These are phyloP conservation scores for Halichondria panicea DNA, from an alignment of 37 sponge, comb jelly and placozoan genomes.

Conservation along the genomic window DNA sequence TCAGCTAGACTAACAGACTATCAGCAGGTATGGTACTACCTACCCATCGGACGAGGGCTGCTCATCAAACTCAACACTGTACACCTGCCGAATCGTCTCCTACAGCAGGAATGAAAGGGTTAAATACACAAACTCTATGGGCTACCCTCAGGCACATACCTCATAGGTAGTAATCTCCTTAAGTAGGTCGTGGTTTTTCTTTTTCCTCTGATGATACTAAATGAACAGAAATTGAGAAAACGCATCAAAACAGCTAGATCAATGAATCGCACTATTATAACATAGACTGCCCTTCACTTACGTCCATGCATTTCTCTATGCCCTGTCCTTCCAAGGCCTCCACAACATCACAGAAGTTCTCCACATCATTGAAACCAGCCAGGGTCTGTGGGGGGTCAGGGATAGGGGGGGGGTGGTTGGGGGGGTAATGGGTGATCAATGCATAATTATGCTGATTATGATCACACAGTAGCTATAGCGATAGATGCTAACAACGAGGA, in stretches of 20 bases:
- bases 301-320: slow-evolving; percentile 78
- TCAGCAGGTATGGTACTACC: too few relatives aligned
- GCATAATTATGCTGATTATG: too few relatives aligned
- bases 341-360: slow-evolving; percentile 86
- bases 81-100: slow-evolving; percentile 61
- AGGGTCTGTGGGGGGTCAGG: slow-evolving; percentile 59
- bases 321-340: slow-evolving; percentile 83
- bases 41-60: too few relatives aligned
- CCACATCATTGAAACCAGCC: slow-evolving; percentile 68
- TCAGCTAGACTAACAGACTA: too few relatives aligned
- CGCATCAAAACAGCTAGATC: background rate
- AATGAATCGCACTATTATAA: background rate
- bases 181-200: slow-evolving; percentile 53
- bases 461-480: too few relatives aligned
- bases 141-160: too few relatives aligned
- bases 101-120: background rate
- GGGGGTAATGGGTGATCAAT: background rate
- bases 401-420: background rate
- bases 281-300: slow-evolving; percentile 16
- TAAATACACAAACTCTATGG: too few relatives aligned
- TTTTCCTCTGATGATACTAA: slow-evolving; percentile 62
- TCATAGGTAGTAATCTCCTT: slow-evolving; percentile 77
- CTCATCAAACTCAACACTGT: slow-evolving; percentile 55
- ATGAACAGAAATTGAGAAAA: background rate
- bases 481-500: too few relatives aligned